phyloP scores from a whole-genome alignment of 1,140 invertebrate species.

The Pseudomyrmex gracilis region DNA sequence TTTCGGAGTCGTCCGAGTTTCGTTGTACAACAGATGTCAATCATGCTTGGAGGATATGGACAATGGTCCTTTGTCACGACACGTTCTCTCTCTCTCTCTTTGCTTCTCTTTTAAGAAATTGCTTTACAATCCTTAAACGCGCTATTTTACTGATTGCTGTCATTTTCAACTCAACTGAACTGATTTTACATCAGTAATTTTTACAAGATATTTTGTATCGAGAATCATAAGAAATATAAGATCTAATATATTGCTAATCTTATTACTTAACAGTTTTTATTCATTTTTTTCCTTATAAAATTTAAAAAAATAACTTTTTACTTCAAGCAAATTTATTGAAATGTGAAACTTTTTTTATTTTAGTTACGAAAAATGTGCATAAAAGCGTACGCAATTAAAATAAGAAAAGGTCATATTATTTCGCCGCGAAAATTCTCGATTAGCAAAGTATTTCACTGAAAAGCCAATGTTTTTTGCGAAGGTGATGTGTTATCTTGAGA shows the following conservation, averaged over 20 bases:
- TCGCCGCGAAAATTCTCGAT: neutral
- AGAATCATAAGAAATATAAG: constrained; percentile 2
- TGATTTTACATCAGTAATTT: neutral
- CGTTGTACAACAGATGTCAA: constrained; percentile 64
- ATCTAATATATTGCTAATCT: neutral
- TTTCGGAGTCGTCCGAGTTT: constrained; percentile 54
- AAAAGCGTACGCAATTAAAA: neutral
- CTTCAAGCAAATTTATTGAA: too few relatives aligned
- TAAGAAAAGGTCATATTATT: constrained; percentile 28
- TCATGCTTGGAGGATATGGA: constrained; percentile 56
- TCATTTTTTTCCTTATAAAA: too few relatives aligned
- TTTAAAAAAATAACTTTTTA: too few relatives aligned
- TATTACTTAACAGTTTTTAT: too few relatives aligned
- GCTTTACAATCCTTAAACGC: constrained; percentile 51
- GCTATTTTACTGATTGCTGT: constrained; percentile 43
- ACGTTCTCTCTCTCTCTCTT: constrained; percentile 33
- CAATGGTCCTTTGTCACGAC: constrained; percentile 57
- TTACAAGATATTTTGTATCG: constrained; percentile 15
- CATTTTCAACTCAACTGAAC: constrained; percentile 46
- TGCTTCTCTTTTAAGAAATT: constrained; percentile 50
- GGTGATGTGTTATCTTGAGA: constrained; percentile 22
- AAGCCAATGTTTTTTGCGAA: constrained; percentile 37
- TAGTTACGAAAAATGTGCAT: neutral
- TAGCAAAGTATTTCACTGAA: constrained; percentile 47
- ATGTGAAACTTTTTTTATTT: neutral